phyloP scores from a whole-genome alignment of 2,797 vertebrate genomes.

The Parambassis ranga region DNA sequence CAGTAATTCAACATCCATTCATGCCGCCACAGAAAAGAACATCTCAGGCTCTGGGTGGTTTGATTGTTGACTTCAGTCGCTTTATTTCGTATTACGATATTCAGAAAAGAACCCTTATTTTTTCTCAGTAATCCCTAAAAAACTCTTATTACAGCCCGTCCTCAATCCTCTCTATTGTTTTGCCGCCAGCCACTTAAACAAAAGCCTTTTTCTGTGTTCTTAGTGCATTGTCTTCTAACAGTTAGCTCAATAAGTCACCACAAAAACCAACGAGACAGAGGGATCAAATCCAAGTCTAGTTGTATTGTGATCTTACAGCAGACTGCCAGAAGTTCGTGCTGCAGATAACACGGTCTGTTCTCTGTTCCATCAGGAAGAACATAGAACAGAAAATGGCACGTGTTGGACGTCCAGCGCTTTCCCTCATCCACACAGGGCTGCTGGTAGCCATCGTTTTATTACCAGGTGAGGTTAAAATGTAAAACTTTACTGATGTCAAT shows the following conservation, averaged over 20 bases:
- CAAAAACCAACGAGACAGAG: neutral
- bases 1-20: conserved; percentile 8
- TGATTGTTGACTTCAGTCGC: conserved; percentile 9
- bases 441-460: conserved; percentile 74
- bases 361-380: conserved; percentile 53
- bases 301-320: neutral
- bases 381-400: conserved; percentile 68
- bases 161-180: conserved; percentile 50
- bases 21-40: neutral
- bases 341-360: conserved; percentile 5
- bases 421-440: conserved; percentile 67
- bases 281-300: neutral
- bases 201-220: conserved; percentile 24
- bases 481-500: too few species aligned
- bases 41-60: conserved; percentile 16
- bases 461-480: conserved; percentile 70
- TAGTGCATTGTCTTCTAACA: conserved; percentile 31
- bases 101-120: conserved; percentile 29
- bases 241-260: conserved; percentile 2
- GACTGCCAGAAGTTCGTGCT: neutral
- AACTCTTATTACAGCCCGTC: conserved; percentile 44
- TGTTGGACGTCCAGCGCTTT: conserved; percentile 44
- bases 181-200: conserved; percentile 28
- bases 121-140: conserved; percentile 46
- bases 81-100: conserved; percentile 37